A percentile compares a stretch with the other conserved stretches of the same genome.
These are phyloP conservation scores for Sus cebifrons DNA, from an alignment of 2,797 vertebrate species.

Conservation along the genomic window DNA sequence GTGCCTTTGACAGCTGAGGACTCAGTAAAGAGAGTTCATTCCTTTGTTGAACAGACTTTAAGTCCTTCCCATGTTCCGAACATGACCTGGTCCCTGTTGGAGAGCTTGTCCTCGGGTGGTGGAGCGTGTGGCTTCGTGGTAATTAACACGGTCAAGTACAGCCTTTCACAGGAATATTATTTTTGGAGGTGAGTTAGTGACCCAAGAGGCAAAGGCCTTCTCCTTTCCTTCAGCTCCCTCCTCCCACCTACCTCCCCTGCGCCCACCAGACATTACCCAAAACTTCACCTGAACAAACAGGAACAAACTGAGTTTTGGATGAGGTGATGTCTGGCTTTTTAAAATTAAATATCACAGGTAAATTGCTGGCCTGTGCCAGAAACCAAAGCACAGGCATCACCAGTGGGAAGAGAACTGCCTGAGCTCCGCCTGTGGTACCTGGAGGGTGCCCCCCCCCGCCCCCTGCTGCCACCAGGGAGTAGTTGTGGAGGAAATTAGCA, in stretches of 20 bases:
- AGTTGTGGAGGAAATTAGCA: accelerated
- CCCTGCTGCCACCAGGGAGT: background rate
- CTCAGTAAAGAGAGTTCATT: background rate
- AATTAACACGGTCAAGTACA: background rate
- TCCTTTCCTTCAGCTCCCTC: background rate
- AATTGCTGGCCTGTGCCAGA: constrained; percentile 37
- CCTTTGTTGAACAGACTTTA: background rate
- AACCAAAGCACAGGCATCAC: background rate
- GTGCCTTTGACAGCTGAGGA: background rate
- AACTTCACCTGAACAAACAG: constrained; percentile 67
- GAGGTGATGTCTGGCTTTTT: constrained; percentile 80
- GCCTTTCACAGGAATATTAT: background rate
- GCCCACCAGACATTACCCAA: constrained; percentile 56
- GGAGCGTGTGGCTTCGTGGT: background rate
- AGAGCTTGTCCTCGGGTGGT: too few relatives aligned
- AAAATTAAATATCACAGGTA: constrained; percentile 69
- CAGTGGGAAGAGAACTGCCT: background rate
- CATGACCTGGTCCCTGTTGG: accelerated
- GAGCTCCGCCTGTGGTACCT: background rate
- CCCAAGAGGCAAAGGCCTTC: background rate
- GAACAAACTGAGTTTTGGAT: background rate
- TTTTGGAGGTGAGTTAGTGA: background rate
- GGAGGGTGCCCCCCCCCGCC: background rate
- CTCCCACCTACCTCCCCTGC: background rate
- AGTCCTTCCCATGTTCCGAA: background rate